phyloP scores from a whole-genome alignment of 2,797 vertebrate genomes.

The Moxostoma hubbsi region DNA sequence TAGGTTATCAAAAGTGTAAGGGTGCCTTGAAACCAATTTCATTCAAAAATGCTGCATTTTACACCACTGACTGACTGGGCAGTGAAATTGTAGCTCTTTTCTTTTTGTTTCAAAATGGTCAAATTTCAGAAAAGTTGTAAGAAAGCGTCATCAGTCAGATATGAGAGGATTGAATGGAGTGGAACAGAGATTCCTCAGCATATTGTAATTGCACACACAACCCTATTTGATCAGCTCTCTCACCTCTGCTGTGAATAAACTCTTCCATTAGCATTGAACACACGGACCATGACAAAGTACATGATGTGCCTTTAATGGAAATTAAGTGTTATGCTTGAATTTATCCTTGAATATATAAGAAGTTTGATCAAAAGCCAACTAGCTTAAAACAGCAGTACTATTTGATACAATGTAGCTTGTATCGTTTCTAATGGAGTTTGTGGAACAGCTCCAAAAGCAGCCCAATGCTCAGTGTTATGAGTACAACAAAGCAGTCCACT shows the following conservation, averaged over 20 bases:
- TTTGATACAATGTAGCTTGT: not conserved
- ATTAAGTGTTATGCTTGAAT: not conserved
- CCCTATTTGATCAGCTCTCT: not conserved
- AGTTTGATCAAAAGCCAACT: not conserved
- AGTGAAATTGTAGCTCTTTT: not conserved
- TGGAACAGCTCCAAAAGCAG: conserved; percentile 28
- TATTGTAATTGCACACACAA: not conserved
- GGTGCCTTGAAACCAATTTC: too few relatives aligned
- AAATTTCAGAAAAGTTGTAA: not conserved
- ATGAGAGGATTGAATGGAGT: not conserved
- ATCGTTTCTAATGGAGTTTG: conserved; percentile 13
- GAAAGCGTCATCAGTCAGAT: not conserved
- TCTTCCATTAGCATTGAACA: conserved; percentile 19
- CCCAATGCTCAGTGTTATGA: conserved; percentile 13
- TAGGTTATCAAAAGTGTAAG: too few relatives aligned
- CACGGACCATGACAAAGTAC: not conserved
- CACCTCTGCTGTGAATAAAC: conserved; percentile 15
- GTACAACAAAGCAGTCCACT: not conserved
- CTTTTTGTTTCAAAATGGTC: not conserved
- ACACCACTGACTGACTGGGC: not conserved
- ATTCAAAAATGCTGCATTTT: not conserved
- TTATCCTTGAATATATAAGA: conserved; percentile 21
- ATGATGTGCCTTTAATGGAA: not conserved
- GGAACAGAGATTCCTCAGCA: not conserved
- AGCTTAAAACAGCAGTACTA: not conserved